Conservation (phyloP, 2,888 invertebrate species). For the Agrotis exclamationis region DNA sequence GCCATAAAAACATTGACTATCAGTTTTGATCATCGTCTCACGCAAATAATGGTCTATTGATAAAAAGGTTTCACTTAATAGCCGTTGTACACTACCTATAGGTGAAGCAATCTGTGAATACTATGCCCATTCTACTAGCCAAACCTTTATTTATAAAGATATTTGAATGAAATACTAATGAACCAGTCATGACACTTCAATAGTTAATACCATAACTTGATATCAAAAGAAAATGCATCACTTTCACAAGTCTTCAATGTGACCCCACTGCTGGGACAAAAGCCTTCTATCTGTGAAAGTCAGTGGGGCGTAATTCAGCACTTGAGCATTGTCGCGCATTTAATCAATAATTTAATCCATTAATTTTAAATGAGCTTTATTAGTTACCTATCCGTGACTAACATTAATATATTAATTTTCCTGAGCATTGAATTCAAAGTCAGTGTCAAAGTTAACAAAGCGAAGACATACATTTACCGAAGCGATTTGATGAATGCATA, state of each 20-base stretch:
- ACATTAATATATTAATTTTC: slow-evolving; percentile 30
- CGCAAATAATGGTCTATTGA: slow-evolving; percentile 59
- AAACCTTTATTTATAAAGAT: neutral
- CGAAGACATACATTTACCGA: slow-evolving; percentile 36
- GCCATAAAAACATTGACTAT: slow-evolving; percentile 24
- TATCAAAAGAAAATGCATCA: neutral
- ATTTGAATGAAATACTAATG: neutral
- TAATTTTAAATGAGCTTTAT: slow-evolving; percentile 8
- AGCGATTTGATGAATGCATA: slow-evolving; percentile 47
- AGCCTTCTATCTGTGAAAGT: neutral
- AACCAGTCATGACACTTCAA: neutral
- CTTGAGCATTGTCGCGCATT: neutral
- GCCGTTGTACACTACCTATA: slow-evolving; percentile 25
- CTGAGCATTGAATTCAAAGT: slow-evolving; percentile 50
- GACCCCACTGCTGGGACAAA: neutral
- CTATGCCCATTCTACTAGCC: neutral
- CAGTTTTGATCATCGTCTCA: slow-evolving; percentile 50
- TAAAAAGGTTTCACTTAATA: slow-evolving; percentile 48
- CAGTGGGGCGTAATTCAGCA: too few relatives aligned
- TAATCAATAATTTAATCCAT: slow-evolving; percentile 3
- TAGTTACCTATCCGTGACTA: neutral
- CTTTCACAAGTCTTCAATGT: neutral
- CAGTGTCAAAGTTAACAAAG: slow-evolving; percentile 57
- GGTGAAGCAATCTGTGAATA: slow-evolving; percentile 37
- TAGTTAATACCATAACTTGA: neutral